Base-by-base conservation (phyloP, 2,797 vertebrate genomes). In the Stomatorhinus walkeri region DNA sequence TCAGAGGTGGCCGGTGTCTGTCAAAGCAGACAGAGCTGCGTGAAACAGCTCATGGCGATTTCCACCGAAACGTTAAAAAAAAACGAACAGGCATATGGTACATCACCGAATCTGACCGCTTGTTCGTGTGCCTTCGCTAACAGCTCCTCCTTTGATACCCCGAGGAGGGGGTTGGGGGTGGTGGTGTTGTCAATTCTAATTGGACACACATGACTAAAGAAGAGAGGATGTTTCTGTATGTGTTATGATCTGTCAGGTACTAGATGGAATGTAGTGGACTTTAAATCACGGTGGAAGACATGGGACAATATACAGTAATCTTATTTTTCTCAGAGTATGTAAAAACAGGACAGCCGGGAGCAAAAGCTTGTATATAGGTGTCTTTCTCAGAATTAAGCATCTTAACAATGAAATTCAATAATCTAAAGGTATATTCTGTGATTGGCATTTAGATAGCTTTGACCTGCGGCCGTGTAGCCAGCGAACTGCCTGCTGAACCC, bases 401-500 rank as follows among this genome's bases (percentile, higher is more conserved):
- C 3, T 85, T 51, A 85, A 24, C 43, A 85, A 51, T 51, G 46
- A 24, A 85, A 85, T 12, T 85, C 81, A 85, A 51, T 85, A 85
- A 85, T 12, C 48, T n/a, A 22, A 51, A 24, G 79, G 79, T 46
- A 46, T 40, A 28, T 59, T 88, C 48, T n/a, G 36, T 32, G 84
- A 72, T 2, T 72, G 68, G 32, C 68, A 36, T 32, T 85, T 36
- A 48, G 87, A 49, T 87, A 51, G 19, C 5, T 72, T 24, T 51
- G 86, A 46, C 28, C 52, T 64, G 93, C 91, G 90, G 91, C 92
- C 91, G 89, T 43, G 72, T 79, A 40, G 40, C 16, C 40, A 43
- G 76, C 1, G 40, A 94, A 89, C 79, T 89, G 88, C 92, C 94
- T 94, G n/a, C 56, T 59, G 56, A 94, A 95, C 93, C 93, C 12